These are phyloP conservation scores for Sander lucioperca DNA, from an alignment of 2,113 vertebrate species.

Conservation along the genomic window DNA sequence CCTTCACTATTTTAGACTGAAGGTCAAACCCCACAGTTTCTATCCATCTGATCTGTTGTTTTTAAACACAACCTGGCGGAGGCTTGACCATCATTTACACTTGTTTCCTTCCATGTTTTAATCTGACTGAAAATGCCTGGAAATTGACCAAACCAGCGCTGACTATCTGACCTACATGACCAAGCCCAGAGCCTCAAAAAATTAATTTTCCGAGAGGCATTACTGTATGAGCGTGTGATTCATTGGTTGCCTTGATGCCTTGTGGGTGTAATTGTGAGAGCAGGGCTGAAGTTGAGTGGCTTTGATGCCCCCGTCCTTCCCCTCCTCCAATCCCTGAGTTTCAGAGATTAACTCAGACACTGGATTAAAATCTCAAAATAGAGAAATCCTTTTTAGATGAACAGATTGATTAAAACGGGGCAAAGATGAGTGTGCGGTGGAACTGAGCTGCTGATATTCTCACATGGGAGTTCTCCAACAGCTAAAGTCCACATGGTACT, in stretches of 20 bases:
- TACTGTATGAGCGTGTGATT: constrained; percentile 65
- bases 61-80: constrained; percentile 2
- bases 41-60: constrained; percentile 21
- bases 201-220: constrained; percentile 82
- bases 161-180: constrained; percentile 79
- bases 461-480: constrained; percentile 45
- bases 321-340: constrained; percentile 76
- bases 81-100: constrained; percentile 29
- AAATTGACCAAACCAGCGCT: constrained; percentile 43
- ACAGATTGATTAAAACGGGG: constrained; percentile 78
- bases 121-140: constrained; percentile 55
- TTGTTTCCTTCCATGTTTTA: constrained; percentile 25
- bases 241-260: constrained; percentile 66
- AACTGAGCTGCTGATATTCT: constrained; percentile 47
- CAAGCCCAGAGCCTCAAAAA: constrained; percentile 49
- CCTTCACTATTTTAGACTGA: not conserved
- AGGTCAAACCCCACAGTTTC: constrained; percentile 12
- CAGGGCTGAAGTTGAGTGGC: constrained; percentile 71
- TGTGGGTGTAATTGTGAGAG: constrained; percentile 74
- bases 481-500: constrained; percentile 15
- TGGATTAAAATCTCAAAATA: constrained; percentile 85
- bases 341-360: constrained; percentile 82
- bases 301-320: constrained; percentile 64
- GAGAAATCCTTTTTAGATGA: constrained; percentile 84
- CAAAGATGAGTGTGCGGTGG: constrained; percentile 53